Conservation (phyloP, 2,888 invertebrate genomes). For the Dolichopus griseipennis region DNA sequence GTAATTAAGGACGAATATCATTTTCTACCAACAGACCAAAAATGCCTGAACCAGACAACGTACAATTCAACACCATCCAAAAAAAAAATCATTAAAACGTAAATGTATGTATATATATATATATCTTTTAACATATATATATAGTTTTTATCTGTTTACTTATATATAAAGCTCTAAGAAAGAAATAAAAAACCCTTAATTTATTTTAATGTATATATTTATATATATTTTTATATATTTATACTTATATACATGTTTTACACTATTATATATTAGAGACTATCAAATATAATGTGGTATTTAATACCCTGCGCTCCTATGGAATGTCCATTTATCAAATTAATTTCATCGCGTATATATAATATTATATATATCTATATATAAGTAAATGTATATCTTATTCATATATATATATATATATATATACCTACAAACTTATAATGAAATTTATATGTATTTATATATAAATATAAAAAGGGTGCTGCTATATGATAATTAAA, state of each 20-base stretch:
- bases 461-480: constrained; percentile 12
- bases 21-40: neutral
- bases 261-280: neutral
- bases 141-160: neutral
- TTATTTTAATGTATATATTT: neutral
- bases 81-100: too few species aligned
- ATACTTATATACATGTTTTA: neutral
- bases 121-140: neutral
- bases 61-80: neutral
- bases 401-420: neutral
- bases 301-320: too few species aligned
- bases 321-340: constrained; percentile 29
- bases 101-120: neutral
- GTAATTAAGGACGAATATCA: neutral
- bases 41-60: neutral
- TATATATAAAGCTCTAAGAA: neutral
- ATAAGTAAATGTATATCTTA: neutral
- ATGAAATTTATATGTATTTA: too few species aligned
- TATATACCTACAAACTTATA: neutral
- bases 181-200: neutral
- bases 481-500: constrained; percentile 27
- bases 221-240: too few species aligned
- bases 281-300: neutral
- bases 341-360: constrained; percentile 28
- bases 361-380: constrained; percentile 13